Conservation (phyloP, 2,113 vertebrate species). For the Dendropsophus ebraccatus region DNA sequence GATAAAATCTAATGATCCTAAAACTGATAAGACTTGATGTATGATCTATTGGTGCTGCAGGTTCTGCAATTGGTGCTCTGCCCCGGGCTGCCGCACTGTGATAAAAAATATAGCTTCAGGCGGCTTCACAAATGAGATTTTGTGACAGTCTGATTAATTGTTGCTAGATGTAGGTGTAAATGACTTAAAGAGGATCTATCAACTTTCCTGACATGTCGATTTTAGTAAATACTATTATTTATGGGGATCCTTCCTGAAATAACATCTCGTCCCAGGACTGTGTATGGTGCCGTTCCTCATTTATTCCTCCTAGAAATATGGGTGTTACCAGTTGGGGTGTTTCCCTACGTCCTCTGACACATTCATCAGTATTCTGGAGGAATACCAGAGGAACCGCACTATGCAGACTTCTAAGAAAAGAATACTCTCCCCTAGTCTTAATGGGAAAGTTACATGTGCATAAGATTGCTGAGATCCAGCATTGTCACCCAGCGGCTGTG, state of each 20-base stretch:
- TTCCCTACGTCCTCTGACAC: no score
- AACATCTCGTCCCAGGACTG: no score
- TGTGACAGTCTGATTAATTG: not conserved
- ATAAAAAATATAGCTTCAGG: not conserved
- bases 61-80: not conserved
- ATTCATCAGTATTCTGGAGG: no score
- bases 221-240: no score
- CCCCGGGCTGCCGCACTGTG: not conserved
- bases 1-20: no score
- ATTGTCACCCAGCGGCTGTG: not conserved
- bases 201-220: no score
- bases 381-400: no score
- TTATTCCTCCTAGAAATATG: no score
- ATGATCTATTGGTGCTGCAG: not conserved
- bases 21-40: not conserved
- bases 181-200: not conserved
- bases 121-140: not conserved
- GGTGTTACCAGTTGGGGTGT: no score
- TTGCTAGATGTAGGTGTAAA: not conserved
- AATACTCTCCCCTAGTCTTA: not conserved
- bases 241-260: no score
- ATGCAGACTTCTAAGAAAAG: no score
- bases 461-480: not conserved
- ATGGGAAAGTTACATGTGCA: not conserved
- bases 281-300: no score